phyloP scores from a whole-genome alignment of 64 coral and sea anemone species.

The Montipora capricornis region DNA sequence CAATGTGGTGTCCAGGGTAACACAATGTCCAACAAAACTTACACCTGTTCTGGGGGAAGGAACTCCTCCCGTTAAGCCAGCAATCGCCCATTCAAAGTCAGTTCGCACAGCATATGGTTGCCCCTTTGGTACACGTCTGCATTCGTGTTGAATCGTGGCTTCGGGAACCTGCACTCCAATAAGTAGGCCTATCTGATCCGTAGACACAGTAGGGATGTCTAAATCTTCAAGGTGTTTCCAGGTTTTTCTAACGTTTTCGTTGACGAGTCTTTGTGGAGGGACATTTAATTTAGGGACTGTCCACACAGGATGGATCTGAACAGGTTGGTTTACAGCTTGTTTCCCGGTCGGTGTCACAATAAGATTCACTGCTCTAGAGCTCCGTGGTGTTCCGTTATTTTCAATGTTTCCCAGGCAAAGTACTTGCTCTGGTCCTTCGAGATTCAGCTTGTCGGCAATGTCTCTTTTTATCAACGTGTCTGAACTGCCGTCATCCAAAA shows the following conservation, averaged over 20 bases:
- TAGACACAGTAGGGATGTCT: conserved; percentile 50
- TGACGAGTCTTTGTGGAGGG: conserved; percentile 47
- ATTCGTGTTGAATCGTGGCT: conserved; percentile 73
- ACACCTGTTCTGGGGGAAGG: not conserved
- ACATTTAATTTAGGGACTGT: conserved; percentile 72
- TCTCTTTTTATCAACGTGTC: conserved; percentile 55
- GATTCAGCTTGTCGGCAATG: conserved; percentile 46
- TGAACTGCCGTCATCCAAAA: conserved; percentile 58
- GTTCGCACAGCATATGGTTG: conserved; percentile 65
- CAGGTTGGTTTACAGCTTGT: conserved; percentile 26
- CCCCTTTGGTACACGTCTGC: conserved; percentile 53
- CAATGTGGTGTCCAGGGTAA: conserved; percentile 18
- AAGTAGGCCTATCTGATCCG: conserved; percentile 53
- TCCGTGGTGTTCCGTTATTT: conserved; percentile 6
- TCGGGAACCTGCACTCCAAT: conserved; percentile 68
- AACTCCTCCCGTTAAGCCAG: conserved; percentile 39
- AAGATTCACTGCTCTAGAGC: conserved; percentile 25
- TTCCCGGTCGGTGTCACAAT: conserved; percentile 35
- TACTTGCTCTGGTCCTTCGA: conserved; percentile 26
- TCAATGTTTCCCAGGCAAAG: conserved; percentile 56
- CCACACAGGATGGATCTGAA: conserved; percentile 38
- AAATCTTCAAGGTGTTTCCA: conserved; percentile 59
- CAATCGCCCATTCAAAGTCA: conserved; percentile 71
- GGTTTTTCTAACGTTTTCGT: conserved; percentile 28
- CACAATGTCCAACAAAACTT: conserved; percentile 23